phyloP scores from a whole-genome alignment of 2,113 vertebrate genomes.

The Macaca nemestrina region DNA sequence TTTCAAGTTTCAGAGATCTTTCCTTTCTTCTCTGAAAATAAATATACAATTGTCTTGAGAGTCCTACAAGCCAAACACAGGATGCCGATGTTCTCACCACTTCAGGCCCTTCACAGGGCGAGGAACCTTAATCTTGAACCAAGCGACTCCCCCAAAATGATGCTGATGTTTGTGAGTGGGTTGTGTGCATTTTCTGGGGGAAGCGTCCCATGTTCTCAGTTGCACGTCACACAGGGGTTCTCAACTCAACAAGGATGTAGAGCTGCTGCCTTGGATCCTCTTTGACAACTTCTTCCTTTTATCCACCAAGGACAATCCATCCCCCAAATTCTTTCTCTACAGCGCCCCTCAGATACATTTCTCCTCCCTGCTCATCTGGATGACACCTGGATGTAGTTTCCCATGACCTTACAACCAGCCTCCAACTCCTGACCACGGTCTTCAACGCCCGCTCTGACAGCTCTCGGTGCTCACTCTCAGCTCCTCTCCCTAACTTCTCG shows the following conservation, averaged over 20 bases:
- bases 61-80: not conserved
- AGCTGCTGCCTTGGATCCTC: not conserved
- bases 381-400: not conserved
- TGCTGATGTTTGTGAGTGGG: not conserved
- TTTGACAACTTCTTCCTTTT: not conserved
- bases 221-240: not conserved
- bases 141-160: not conserved
- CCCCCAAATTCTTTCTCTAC: not conserved
- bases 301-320: fast-evolving
- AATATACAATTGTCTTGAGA: not conserved
- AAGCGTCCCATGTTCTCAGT: not conserved
- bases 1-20: not conserved
- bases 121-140: not conserved
- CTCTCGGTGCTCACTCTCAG: no score
- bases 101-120: not conserved
- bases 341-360: not conserved
- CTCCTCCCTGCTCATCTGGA: not conserved
- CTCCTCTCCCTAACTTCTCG: not conserved
- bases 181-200: not conserved
- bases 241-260: not conserved
- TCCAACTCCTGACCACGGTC: not conserved
- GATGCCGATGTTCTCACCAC: not conserved
- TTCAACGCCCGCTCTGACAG: not conserved
- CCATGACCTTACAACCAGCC: not conserved
- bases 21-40: not conserved